Base-by-base conservation (phyloP, 2,797 vertebrate genomes). In the Oreochromis mossambicus region DNA sequence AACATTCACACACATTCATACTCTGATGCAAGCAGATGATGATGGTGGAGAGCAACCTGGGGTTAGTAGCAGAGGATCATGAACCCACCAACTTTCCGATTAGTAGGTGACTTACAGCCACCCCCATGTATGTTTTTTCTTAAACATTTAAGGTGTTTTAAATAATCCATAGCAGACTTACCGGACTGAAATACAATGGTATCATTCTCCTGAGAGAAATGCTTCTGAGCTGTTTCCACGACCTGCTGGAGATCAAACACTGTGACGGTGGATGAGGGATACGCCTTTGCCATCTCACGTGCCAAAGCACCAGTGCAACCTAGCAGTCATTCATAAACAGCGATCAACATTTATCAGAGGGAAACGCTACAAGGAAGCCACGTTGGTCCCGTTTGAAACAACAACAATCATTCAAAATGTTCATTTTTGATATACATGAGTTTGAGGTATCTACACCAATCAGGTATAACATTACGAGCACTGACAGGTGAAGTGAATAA, bases 251-350 rank as follows among this genome's bases (percentile, higher is more conserved):
- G 83, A 89, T 97, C 96, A 3, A 97, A 93, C 73, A 97, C 96
- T 0, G 82, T 94, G 81, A 97, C 86, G 0, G 86, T 87, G 32
- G 95, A 95, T 9, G 94, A 92, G 5, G 96, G 96, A 55, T 96
- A 96, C 5, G 87, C 93, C 84, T 86, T 92, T 6, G 80, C 84
- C 68, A 97, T 56, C 90, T 96, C 94, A 4, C 92, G 92, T 8
- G 95, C 96, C 88, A 97, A 89, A 26, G 95, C 96, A 2, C 96
- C 96, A 1, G 95, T 95, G 90, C 96, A 97, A 2, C 96, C 96
- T 97, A 93, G 77, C 88, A 88, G 46, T 13, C 8, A 19, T 7
- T 21, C 83, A 86, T 3, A 54, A 21, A 80, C 32, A 79, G 41
- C 7, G 14, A 12, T 73, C 43, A 73, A 12, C 10, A 75, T 12